phyloP scores from a whole-genome alignment of 2,113 vertebrate genomes.

The Microcebus ravelobensis region DNA sequence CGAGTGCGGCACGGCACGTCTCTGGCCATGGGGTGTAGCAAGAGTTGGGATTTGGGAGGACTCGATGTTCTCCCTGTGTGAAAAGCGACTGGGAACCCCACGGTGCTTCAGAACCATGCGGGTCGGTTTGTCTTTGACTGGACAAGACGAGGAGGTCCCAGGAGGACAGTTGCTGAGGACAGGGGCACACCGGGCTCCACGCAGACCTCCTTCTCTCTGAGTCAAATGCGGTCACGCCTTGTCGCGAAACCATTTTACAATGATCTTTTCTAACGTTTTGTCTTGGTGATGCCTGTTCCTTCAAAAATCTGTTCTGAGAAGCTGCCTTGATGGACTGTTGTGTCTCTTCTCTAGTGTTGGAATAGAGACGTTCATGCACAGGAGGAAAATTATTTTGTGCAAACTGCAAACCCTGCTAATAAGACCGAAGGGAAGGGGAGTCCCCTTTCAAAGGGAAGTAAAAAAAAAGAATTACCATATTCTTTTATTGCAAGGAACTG shows the following conservation, averaged over 20 bases:
- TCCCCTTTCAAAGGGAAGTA: neutral
- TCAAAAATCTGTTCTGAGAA: neutral
- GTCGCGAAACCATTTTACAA: fast-evolving
- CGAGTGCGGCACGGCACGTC: fast-evolving
- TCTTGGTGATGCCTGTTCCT: neutral
- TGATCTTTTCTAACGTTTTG: neutral
- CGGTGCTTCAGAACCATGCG: neutral
- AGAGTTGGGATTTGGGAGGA: too few species aligned
- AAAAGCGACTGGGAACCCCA: fast-evolving
- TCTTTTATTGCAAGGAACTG: neutral
- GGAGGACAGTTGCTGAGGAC: neutral
- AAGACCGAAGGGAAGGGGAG: too few species aligned
- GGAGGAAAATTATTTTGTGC: neutral
- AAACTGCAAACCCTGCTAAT: neutral
- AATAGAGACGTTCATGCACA: neutral
- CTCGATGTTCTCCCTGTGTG: neutral
- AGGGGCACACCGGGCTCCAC: fast-evolving
- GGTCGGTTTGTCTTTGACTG: neutral
- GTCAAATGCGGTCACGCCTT: fast-evolving
- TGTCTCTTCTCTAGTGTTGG: neutral
- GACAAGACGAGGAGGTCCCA: neutral
- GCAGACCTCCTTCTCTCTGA: neutral
- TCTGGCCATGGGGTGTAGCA: fast-evolving
- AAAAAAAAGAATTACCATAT: neutral
- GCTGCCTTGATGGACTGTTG: too few species aligned